Evolutionary conservation across 92 coral and sea anemone genomes (phyloP).

Genomic region (Porites divaricata): DNA sequence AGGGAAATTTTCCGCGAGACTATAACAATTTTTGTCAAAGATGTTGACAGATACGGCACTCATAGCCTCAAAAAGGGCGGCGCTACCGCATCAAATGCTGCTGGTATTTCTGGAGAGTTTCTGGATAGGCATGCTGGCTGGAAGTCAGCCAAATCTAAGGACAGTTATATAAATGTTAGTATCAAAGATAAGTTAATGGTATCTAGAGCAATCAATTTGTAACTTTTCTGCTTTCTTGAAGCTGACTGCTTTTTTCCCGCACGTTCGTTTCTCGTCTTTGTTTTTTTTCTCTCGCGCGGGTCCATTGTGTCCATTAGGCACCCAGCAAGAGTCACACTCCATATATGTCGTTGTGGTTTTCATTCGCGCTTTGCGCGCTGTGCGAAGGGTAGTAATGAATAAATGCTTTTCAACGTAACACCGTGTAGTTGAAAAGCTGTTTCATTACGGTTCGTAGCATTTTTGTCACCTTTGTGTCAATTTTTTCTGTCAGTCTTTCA

Average conservation of each 20-base stretch:
- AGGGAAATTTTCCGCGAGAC: conserved; percentile 15
- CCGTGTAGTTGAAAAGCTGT: too few species aligned
- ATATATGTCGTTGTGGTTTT: too few species aligned
- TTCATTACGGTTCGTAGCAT: too few species aligned
- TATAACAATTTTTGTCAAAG: conserved; percentile 8
- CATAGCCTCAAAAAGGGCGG: conserved; percentile 53
- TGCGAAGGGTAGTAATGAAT: too few species aligned
- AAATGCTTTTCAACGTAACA: too few species aligned
- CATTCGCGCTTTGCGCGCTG: too few species aligned
- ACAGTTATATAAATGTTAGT: background rate
- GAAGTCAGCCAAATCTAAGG: conserved; percentile 23
- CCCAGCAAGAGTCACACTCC: too few species aligned
- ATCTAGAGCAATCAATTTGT: background rate
- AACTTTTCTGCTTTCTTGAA: background rate
- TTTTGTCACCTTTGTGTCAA: too few species aligned
- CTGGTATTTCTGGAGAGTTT: conserved; percentile 16
- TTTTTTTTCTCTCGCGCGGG: too few species aligned
- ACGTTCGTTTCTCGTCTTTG: background rate
- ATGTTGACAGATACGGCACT: conserved; percentile 39
- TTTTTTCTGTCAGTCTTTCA: too few species aligned
- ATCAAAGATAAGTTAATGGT: too few species aligned
- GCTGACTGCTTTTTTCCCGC: background rate
- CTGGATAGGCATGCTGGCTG: background rate
- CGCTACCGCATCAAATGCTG: conserved; percentile 27
- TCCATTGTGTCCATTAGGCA: too few species aligned